Base-by-base conservation (phyloP, 2,113 vertebrate species). In the Macquaria ambigua region DNA sequence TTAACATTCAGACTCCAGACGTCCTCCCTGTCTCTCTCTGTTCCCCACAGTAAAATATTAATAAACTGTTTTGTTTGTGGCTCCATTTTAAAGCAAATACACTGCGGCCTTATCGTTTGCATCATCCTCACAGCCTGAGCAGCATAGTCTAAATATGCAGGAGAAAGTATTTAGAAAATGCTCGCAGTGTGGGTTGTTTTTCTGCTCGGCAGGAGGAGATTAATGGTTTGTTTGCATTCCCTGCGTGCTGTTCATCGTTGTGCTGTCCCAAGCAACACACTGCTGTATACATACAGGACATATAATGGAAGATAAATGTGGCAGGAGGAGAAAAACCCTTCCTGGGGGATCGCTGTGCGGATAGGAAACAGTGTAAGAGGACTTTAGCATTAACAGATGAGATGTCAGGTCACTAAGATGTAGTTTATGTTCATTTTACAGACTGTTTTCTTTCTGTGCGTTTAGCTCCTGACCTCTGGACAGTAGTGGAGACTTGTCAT, bases 211-310 rank as follows among this genome's bases (percentile, higher is more conserved):
- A 41, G 73, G 79, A 66, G 41, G 73, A 89, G 88, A 92, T 90
- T 83, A 85, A 91, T 89, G 87, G 87, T 88, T 85, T 92, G 85
- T 90, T 91, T 91, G 91, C 72, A 61, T 89, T 92, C 73, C 50
- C 79, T 23, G 66, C 46, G 1, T 37, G 83, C 52, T 83, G 80
- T 68, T 90, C 82, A 76, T 85, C 81, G 71, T 34, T 1, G 53
- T 4, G 39, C 66, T 68, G 84, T 90, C 84, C 78, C 77, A 6
- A 81, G 74, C 28, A 81, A 77, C 88, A 59, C 74, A 4, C 53
- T 53, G 64, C 77, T 77, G 85, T 68, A 81, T 79, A 77, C 72
- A 85, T 81, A 55, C 69, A 79, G 66, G 73, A 77, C 79, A 78
- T 59, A 46, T 77, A 77, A 89, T 21, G 73, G 75, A 80, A 84